These are phyloP conservation scores for Prorops nasuta DNA, from an alignment of 1,140 invertebrate genomes.

Conservation along the genomic window DNA sequence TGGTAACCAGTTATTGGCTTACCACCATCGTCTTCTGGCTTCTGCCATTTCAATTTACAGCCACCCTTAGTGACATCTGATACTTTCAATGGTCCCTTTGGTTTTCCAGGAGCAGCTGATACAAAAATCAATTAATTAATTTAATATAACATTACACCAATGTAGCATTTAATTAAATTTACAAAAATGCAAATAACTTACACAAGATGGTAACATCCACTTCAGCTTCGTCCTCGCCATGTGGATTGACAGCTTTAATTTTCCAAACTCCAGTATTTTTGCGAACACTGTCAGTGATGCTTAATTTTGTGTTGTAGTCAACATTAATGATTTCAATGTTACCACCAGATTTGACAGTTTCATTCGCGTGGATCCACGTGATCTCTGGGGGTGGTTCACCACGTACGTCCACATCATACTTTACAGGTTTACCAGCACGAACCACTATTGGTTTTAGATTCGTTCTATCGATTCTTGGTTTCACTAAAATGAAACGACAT, in stretches of 20 bases:
- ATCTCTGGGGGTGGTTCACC: constrained; percentile 93
- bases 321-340: constrained; percentile 85
- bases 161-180: neutral
- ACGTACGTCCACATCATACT: constrained; percentile 89
- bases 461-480: constrained; percentile 94
- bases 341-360: constrained; percentile 60
- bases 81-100: constrained; percentile 89
- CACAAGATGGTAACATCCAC: constrained; percentile 90
- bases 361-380: constrained; percentile 75
- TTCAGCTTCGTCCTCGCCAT: constrained; percentile 90
- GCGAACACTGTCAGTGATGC: constrained; percentile 78
- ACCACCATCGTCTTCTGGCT: constrained; percentile 97
- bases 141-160: constrained; percentile 7
- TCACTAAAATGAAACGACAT: constrained; percentile 64
- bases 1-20: constrained; percentile 94
- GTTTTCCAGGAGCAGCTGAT: constrained; percentile 74
- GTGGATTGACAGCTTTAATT: constrained; percentile 87
- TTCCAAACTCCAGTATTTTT: constrained; percentile 88
- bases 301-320: constrained; percentile 92
- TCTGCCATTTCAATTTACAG: constrained; percentile 94
- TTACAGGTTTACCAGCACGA: constrained; percentile 87
- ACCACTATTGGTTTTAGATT: constrained; percentile 89
- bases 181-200: constrained; percentile 59
- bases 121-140: constrained; percentile 17
- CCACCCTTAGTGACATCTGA: constrained; percentile 88